Evolutionary conservation across 23 tunicate genomes (phyloP), one percentile per base, ranked within the genome.

Genomic region (Ciona savignyi): DNA sequence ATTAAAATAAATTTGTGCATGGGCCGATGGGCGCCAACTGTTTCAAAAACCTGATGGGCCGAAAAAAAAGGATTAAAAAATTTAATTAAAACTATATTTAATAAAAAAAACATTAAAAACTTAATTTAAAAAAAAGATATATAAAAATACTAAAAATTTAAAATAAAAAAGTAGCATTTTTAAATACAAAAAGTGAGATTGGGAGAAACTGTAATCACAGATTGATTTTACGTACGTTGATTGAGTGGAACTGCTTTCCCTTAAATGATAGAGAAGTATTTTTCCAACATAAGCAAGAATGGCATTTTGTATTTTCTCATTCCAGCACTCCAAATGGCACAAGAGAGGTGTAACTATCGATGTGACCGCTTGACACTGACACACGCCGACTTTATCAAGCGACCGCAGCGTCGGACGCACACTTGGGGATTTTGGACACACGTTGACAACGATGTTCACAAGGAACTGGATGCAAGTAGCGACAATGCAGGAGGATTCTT

Each of bases 301-400:
- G 22, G 69, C 27, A 51, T 80, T 80, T 51, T 90, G 97, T 32
- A 48, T 62, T 23, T 51, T 51, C 26, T 77, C 74, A 23, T 63
- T 62, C 85, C 89, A 78, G 23, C 29, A 65, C 0, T 85, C 83
- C 69, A 90, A 33, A 63, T 68, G 63, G 67, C 85, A 83, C 25
- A 90, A 76, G 65, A 90, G 34, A 24, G 89, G 97, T 6, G 68
- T 70, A 31, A 90, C 62, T 29, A 76, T 42, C 2, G 79, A 25
- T 22, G 81, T 24, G 24, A 65, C 21, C 0, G 75, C 62, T 3
- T 60, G 30, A 66, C 97, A 90, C 31, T 66, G 78, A 63, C 97
- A 90, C 9, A 79, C 60, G 1, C 97, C 86, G 51, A 85, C 24
- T 28, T 73, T 62, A 49, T 83, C 85, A 32, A 84, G 33, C 4